Base-by-base conservation (phyloP, 92 coral and sea anemone genomes). In the Actinostola sp. region DNA sequence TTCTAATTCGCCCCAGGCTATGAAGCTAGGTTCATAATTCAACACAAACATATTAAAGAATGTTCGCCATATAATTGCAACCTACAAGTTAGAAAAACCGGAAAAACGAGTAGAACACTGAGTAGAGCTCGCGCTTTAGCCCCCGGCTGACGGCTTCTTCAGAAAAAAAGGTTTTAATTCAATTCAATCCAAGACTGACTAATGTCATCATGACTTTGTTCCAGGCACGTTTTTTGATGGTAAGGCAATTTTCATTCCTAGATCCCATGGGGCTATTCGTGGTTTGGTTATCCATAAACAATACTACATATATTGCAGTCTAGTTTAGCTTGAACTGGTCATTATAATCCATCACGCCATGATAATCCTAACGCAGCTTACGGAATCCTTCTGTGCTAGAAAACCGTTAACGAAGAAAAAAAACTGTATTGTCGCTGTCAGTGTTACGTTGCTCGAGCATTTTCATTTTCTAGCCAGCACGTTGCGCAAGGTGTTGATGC, bases 1-100 rank as follows among this genome's bases (percentile, higher is more conserved):
- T 90, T 90, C 92, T 66, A 58, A 59, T 66, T 86, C 20, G 96
- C 96, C 96, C 92, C 78, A 86, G 96, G 96, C 96, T 62, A 90
- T 77, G 31, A 62, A 72, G 80, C 71, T 61, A 82, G 87, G 61
- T 78, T 70, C 70, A 75, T 75, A 75, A 86, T 86, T 86, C 77
- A 80, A 76, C 73, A 78, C 66, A 42, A 81, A 82, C 84, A 86
- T 90, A 86, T 73, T 76, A 79, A 82, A 89, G 86, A 86, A 86
- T 78, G 84, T 83, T 75, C 76, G 86, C 63, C 76, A 74, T 79
- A 66, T 82, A 82, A 77, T 72, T 90, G 93, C 48, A 77, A 65
- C 51, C 77, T 32, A 34, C 57, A 49, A 85, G 80, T 71, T 66
- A 84, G 79, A 67, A 66, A 29, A 41, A 71, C 81, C 89, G 85